A percentile compares a stretch with the other conserved stretches of the same genome.
Evolutionary conservation across 2,888 invertebrate genomes (phyloP).

Genomic region (Rhogogaster chlorosoma): DNA sequence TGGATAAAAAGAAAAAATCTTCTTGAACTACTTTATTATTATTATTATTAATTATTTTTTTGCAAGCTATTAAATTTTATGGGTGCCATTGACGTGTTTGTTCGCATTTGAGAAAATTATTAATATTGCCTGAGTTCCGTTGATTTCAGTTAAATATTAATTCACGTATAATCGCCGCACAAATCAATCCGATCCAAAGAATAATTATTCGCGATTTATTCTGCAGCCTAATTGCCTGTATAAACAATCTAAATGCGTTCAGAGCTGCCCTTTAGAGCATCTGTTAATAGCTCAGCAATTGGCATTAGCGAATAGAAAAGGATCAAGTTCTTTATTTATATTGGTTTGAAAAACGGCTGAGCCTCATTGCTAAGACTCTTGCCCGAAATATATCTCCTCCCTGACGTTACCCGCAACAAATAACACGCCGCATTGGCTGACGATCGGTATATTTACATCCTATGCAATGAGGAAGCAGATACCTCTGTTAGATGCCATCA

Average conservation of each 20-base stretch:
- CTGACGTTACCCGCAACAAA: conserved; percentile 21
- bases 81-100: not conserved
- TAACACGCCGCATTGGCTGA: conserved; percentile 12
- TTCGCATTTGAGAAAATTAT: not conserved
- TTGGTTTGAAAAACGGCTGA: conserved; percentile 16
- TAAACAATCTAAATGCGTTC: conserved; percentile 1
- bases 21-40: not conserved
- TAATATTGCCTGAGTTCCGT: not conserved
- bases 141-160: not conserved
- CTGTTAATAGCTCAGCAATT: conserved; percentile 31
- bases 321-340: conserved; percentile 40
- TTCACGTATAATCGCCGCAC: not conserved
- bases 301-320: conserved; percentile 26
- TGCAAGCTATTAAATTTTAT: not conserved
- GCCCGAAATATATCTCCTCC: conserved; percentile 47
- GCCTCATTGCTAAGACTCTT: conserved; percentile 25
- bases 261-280: not conserved
- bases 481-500: conserved; percentile 36
- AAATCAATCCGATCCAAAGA: not conserved
- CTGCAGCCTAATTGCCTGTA: not conserved
- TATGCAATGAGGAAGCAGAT: conserved; percentile 51
- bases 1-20: not conserved
- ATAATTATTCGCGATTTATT: not conserved
- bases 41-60: not conserved
- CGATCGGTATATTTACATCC: conserved; percentile 34